Evolutionary conservation across 2,113 vertebrate species (phyloP), one percentile per base, ranked within the genome.

Genomic region (Megaptera novaeangliae): DNA sequence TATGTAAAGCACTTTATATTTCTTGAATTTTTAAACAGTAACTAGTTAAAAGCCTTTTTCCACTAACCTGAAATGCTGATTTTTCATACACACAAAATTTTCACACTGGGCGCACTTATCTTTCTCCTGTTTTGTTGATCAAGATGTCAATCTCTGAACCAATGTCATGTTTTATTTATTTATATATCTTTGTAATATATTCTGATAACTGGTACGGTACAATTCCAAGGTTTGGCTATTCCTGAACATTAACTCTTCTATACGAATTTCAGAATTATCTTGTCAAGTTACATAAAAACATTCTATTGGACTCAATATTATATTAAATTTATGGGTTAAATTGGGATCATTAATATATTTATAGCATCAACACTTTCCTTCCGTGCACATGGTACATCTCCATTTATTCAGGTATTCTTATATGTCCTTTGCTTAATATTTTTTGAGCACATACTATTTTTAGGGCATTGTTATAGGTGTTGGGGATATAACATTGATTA

Each of bases 201-300:
- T 74, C 74, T 96, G 61, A 34, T 44, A 52, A 21, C 34, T 84
- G n/a, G 8, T 34, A 77, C 23, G 21, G 20, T 66, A 27, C 1
- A 88, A 13, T 83, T 93, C 44, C 23, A 94, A 61, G 44, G 27
- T 85, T 94, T 92, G 39, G 5, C 14, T 89, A 20, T 95, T 86
- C 14, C 9, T 72, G 18, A 86, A 9, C 29, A 74, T 63, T 75
- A 31, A 57, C 14, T 86, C 34, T 86, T 93, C 31, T 91, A 27
- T 82, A 66, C 78, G 27, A 81, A 95, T 89, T 97, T 96, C 52
- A 55, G 15, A 89, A 86, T 52, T 82, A 71, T 34, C n/a, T 83
- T 78, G 15, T 88, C 14, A 81, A 31, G 10, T 83, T 92, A 52
- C 15, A 55, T 66, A 25, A 41, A 81, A 77, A 86, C 6, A 10